Percentiles rank a stretch among this genome's conserved stretches.
phyloP scores from a whole-genome alignment of 2,113 vertebrate genomes.

The Notarius lentiginosus region DNA sequence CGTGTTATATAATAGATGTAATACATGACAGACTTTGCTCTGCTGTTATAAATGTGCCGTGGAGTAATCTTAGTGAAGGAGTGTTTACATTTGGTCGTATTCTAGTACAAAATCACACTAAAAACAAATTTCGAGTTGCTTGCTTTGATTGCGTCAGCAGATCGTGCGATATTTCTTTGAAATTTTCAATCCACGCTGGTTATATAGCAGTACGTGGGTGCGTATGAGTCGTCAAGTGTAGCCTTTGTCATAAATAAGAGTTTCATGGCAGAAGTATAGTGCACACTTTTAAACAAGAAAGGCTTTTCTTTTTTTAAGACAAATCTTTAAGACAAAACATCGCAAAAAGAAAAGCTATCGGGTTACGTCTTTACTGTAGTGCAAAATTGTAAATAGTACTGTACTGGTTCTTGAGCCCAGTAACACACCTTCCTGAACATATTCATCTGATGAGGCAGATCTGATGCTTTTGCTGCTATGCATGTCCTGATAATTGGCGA shows the following conservation, averaged over 20 bases:
- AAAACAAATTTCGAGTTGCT: neutral
- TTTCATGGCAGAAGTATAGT: neutral
- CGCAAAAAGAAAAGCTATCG: neutral
- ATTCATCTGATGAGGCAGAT: neutral
- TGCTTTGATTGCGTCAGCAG: neutral
- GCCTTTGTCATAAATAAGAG: conserved; percentile 23
- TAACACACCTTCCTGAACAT: neutral
- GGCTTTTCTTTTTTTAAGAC: neutral
- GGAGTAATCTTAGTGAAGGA: conserved; percentile 71
- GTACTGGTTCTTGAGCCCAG: neutral
- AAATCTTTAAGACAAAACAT: neutral
- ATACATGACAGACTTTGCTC: conserved; percentile 68
- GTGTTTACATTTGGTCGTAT: conserved; percentile 72
- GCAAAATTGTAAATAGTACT: neutral
- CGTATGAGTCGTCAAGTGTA: neutral
- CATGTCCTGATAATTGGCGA: neutral
- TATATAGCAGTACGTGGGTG: conserved; percentile 16
- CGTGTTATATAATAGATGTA: conserved; percentile 39
- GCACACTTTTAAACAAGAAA: neutral
- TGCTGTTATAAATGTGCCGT: conserved; percentile 83
- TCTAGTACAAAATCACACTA: neutral
- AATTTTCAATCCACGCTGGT: neutral
- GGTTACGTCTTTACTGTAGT: neutral
- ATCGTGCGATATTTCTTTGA: neutral
- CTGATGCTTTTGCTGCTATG: neutral